Percentiles rank a stretch among this genome's conserved stretches.
These are phyloP conservation scores for Sinosuthora webbiana DNA, from an alignment of 2,113 vertebrate genomes.

Conservation along the genomic window DNA sequence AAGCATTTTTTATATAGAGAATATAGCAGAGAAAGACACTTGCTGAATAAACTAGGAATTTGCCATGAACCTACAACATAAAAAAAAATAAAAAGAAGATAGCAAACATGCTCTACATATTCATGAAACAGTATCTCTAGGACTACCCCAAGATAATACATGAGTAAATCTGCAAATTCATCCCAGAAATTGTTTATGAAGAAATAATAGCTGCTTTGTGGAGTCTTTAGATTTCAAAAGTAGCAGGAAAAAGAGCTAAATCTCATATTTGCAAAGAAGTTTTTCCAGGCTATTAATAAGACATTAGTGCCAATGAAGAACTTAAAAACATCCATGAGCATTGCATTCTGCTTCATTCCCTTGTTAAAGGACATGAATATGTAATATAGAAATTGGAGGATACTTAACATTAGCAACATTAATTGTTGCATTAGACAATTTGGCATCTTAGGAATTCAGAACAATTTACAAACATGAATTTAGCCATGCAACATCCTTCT, in stretches of 20 bases:
- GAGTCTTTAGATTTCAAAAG: background rate
- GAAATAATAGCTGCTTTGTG: background rate
- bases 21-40: background rate
- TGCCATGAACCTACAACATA: background rate
- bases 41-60: background rate
- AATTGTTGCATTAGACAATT: background rate
- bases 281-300: conserved; percentile 38
- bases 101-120: background rate
- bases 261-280: background rate
- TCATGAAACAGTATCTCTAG: background rate
- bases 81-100: background rate
- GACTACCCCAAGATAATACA: background rate
- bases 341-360: background rate
- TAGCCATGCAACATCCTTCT: background rate
- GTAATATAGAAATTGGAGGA: background rate
- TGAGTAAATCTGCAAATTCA: background rate
- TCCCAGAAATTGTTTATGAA: background rate
- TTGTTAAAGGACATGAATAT: background rate
- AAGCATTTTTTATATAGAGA: background rate
- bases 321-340: background rate
- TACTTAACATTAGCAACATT: background rate
- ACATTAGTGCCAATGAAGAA: background rate
- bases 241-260: background rate
- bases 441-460: background rate
- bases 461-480: background rate